phyloP scores from a whole-genome alignment of 2,113 vertebrate species.

The Bettongia penicillata region DNA sequence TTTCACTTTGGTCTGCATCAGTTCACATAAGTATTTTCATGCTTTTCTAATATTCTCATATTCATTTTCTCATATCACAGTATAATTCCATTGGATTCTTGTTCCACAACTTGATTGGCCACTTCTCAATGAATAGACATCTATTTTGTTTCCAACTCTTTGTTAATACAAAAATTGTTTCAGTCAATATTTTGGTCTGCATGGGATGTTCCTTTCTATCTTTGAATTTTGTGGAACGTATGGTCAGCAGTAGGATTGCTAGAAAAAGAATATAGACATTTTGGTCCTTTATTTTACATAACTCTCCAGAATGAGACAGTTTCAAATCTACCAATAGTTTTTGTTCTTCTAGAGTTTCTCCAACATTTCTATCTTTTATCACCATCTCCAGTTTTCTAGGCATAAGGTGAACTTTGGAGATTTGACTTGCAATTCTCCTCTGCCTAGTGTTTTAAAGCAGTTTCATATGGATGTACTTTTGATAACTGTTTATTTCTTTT shows the following conservation, averaged over 20 bases:
- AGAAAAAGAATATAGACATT: not conserved
- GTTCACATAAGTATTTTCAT: not conserved
- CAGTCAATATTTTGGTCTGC: not conserved
- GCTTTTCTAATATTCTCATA: not conserved
- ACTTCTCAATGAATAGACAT: not conserved
- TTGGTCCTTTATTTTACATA: not conserved
- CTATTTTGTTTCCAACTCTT: not conserved
- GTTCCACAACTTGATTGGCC: not conserved
- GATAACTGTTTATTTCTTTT: not conserved
- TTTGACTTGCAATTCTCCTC: not conserved
- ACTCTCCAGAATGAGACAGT: not conserved
- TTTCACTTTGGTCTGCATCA: not conserved
- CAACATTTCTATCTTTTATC: not conserved
- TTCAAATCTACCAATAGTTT: not conserved
- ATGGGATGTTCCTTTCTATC: not conserved
- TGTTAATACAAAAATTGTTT: not conserved
- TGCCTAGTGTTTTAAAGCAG: not conserved
- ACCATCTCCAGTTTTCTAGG: not conserved
- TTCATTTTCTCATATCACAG: not conserved
- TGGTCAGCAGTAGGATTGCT: not conserved
- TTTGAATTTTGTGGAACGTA: not conserved
- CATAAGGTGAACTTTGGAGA: not conserved
- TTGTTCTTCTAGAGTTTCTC: not conserved
- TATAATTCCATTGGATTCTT: not conserved
- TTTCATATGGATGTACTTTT: not conserved